A percentile compares a stretch with the other conserved stretches of the same genome.
Conservation (phyloP, 2,797 vertebrate genomes). For the Lagocephalus sceleratus region DNA sequence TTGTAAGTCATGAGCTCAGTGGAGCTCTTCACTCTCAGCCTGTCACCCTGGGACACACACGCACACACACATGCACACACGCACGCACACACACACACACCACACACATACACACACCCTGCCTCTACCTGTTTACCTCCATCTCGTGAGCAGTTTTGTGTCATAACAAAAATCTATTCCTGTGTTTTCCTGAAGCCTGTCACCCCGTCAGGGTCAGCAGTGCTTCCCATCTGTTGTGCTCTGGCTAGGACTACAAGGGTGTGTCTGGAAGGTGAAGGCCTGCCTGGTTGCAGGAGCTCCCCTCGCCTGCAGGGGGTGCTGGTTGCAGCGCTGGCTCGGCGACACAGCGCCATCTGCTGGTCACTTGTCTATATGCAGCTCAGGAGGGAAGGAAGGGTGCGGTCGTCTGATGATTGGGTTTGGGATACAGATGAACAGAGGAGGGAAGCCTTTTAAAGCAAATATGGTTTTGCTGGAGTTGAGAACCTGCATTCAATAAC, state of each 20-base stretch:
- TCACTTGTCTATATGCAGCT: background rate
- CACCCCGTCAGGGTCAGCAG: background rate
- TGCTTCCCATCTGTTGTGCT: conserved; percentile 1
- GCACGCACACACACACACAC: conserved; percentile 8
- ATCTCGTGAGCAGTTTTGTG: conserved; percentile 7
- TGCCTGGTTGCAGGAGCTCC: conserved; percentile 2
- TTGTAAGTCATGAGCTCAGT: conserved; percentile 22
- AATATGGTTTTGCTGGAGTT: too few relatives aligned
- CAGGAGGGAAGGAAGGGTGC: conserved; percentile 1
- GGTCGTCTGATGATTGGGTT: conserved; percentile 1
- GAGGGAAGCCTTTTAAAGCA: too few relatives aligned
- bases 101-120: conserved; percentile 6
- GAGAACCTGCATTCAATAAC: too few relatives aligned
- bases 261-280: conserved; percentile 16
- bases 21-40: conserved; percentile 8
- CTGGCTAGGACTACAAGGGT: conserved; percentile 3
- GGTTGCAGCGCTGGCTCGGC: conserved; percentile 6
- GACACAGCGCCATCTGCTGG: conserved; percentile 45
- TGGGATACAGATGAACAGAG: too few relatives aligned
- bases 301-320: conserved; percentile 3
- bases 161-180: conserved; percentile 16
- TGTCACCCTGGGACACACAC: conserved; percentile 5
- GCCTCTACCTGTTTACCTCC: background rate
- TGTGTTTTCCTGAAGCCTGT: conserved; percentile 7
- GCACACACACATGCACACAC: conserved; percentile 9